Evolutionary conservation across 37 sponge, comb jelly and placozoan species (phyloP).

Genomic region (Theonella swinhoei): DNA sequence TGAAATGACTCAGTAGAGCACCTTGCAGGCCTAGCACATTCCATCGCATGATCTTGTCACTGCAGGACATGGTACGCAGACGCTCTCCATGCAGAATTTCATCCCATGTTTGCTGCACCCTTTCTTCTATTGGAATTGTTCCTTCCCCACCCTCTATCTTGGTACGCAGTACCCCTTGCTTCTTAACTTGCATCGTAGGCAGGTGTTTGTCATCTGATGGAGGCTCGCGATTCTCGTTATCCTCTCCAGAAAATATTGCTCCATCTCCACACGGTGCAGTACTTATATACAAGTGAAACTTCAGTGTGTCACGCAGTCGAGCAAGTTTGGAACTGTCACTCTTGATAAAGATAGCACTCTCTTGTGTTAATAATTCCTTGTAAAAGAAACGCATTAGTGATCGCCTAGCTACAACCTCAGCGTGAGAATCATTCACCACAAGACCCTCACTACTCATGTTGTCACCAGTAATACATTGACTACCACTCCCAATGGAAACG

Average conservation of each 20-base stretch:
- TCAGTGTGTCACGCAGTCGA: constrained; percentile 40
- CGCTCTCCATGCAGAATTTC: constrained; percentile 85
- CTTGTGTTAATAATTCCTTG: constrained; percentile 36
- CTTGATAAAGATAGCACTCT: constrained; percentile 16
- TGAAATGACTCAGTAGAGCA: constrained; percentile 83
- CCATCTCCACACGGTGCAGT: constrained; percentile 98
- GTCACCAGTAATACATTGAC: constrained; percentile 82
- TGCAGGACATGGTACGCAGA: constrained; percentile 95
- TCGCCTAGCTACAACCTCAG: constrained; percentile 92
- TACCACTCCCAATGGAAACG: constrained; percentile 93
- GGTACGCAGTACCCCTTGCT: constrained; percentile 88
- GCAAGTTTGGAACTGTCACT: background rate
- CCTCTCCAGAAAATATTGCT: constrained; percentile 86
- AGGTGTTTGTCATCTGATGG: constrained; percentile 49
- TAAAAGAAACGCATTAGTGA: constrained; percentile 83
- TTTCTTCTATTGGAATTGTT: constrained; percentile 80
- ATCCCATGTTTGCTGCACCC: constrained; percentile 83
- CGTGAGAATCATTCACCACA: constrained; percentile 94
- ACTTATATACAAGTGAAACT: constrained; percentile 94
- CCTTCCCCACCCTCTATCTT: constrained; percentile 98
- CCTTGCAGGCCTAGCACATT: constrained; percentile 95
- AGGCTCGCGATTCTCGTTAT: constrained; percentile 52
- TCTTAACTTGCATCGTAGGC: constrained; percentile 75
- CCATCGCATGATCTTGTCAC: constrained; percentile 94
- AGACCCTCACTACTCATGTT: constrained; percentile 79